These are phyloP conservation scores for Mythimna lalbum DNA, from an alignment of 2,888 invertebrate genomes.

Conservation along the genomic window DNA sequence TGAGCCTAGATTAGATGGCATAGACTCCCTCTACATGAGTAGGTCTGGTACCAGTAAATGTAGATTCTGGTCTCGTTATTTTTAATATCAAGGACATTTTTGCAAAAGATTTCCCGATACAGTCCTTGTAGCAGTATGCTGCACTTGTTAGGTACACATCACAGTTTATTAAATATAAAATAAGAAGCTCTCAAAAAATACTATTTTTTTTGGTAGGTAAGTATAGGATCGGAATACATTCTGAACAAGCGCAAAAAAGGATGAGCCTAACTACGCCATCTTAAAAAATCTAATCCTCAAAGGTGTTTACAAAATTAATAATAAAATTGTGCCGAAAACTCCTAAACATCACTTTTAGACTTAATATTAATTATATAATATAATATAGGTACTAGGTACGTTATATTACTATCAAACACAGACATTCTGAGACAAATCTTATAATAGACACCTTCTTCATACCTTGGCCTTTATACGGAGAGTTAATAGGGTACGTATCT, in stretches of 20 bases:
- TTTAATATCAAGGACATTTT: no score
- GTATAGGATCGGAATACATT: background rate
- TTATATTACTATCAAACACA: constrained; percentile 33
- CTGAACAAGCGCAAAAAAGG: background rate
- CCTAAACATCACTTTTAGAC: constrained; percentile 43
- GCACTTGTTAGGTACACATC: background rate
- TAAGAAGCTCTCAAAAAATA: background rate
- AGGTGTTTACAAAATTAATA: constrained; percentile 45
- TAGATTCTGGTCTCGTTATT: no score
- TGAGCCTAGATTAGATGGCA: background rate
- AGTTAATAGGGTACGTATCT: background rate
- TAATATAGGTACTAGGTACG: constrained; percentile 35
- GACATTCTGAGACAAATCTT: constrained; percentile 30
- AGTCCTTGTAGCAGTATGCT: no score
- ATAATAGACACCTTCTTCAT: constrained; percentile 22
- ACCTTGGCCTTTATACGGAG: constrained; percentile 14
- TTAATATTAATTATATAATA: constrained; percentile 17
- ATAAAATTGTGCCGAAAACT: constrained; percentile 47
- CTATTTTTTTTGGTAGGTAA: background rate
- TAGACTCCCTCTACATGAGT: background rate
- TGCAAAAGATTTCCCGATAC: no score
- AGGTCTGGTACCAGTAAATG: background rate
- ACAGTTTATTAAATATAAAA: background rate
- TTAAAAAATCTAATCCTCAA: constrained; percentile 39
- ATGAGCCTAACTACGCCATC: constrained; percentile 4